A percentile compares a stretch with the other conserved stretches of the same genome.
Evolutionary conservation across 1,140 invertebrate species (phyloP).

Genomic region (Drosophila aff.): DNA sequence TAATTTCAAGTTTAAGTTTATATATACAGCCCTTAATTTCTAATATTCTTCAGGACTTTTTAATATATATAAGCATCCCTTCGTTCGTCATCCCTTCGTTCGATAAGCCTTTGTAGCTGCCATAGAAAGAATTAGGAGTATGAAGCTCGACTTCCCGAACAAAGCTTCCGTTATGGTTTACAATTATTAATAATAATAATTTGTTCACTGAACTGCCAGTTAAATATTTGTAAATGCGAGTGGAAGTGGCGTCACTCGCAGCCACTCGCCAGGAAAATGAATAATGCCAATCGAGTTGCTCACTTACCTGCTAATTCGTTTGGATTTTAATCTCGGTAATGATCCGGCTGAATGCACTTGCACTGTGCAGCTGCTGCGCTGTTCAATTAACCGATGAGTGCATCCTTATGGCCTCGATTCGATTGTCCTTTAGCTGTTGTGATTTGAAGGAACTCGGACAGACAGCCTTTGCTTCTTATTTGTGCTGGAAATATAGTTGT

Average conservation of each 20-base stretch:
- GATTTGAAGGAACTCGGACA: background rate
- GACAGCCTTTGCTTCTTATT: background rate
- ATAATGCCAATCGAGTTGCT: slow-evolving; percentile 12
- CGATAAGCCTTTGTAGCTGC: too few relatives aligned
- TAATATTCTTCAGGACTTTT: too few relatives aligned
- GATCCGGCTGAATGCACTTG: slow-evolving; percentile 14
- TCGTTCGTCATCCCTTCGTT: too few relatives aligned
- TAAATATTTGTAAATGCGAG: background rate
- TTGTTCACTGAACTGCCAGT: slow-evolving; percentile 3
- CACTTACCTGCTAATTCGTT: slow-evolving; percentile 8
- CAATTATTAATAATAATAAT: background rate
- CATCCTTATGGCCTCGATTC: background rate
- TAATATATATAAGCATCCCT: too few relatives aligned
- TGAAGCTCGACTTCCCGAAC: background rate
- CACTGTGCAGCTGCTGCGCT: background rate
- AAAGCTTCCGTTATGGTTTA: background rate
- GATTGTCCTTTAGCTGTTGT: background rate
- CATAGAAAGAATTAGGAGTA: too few relatives aligned
- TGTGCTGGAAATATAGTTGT: too few relatives aligned
- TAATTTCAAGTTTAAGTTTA: too few relatives aligned
- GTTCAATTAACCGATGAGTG: slow-evolving; percentile 3
- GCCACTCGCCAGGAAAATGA: background rate
- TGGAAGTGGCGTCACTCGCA: background rate
- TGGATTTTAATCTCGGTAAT: slow-evolving; percentile 10
- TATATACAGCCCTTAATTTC: too few relatives aligned